Evolutionary conservation across 2,797 vertebrate genomes (phyloP).

Genomic region (Premnoplex brunnescens): DNA sequence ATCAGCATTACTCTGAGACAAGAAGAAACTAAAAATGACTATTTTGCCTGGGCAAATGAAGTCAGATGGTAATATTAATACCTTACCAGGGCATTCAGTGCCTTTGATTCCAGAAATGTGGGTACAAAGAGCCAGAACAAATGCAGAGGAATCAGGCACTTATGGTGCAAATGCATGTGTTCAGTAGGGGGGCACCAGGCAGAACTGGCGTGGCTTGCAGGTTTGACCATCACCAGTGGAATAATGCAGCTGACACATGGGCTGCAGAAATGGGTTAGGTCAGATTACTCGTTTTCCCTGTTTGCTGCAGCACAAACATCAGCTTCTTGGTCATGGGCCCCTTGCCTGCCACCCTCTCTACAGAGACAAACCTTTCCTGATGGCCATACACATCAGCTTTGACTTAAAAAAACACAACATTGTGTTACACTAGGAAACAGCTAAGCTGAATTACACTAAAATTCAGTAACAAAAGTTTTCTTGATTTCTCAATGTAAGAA

Average conservation of each 20-base stretch:
- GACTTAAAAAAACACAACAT: background rate
- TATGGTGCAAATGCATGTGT: rapidly evolving
- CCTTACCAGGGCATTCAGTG: background rate
- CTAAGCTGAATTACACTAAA: background rate
- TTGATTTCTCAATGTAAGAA: background rate
- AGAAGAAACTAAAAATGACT: background rate
- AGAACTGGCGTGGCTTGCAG: background rate
- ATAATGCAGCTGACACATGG: background rate
- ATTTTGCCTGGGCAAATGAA: background rate
- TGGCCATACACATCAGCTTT: background rate
- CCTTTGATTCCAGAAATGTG: background rate
- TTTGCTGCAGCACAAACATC: background rate
- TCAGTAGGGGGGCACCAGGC: no score
- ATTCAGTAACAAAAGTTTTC: background rate
- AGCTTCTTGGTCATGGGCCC: rapidly evolving
- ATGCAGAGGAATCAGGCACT: background rate
- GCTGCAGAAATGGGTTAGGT: background rate
- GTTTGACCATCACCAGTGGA: background rate
- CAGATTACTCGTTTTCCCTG: background rate
- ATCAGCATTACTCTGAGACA: background rate
- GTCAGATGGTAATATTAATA: background rate
- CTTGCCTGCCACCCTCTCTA: background rate
- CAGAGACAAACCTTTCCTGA: background rate
- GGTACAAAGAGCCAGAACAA: background rate
- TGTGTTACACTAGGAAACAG: background rate